Conservation (phyloP, 2,888 invertebrate genomes). For the Chymomyza amoena region DNA sequence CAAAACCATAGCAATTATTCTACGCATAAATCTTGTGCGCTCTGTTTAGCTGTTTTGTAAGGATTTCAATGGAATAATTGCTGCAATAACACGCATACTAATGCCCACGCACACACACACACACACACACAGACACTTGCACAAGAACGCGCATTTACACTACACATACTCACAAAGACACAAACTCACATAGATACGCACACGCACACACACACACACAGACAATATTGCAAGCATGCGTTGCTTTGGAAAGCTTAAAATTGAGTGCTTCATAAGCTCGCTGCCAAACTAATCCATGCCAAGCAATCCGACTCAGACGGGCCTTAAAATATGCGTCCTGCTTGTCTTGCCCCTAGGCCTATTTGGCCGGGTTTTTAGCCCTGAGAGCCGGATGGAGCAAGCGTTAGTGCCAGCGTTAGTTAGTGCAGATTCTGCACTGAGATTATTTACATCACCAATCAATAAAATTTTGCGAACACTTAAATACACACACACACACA, state of each 20-base stretch:
- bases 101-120: conserved; percentile 1
- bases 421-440: conserved; percentile 49
- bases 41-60: conserved; percentile 45
- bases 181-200: not conserved
- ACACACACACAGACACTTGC: not conserved
- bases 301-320: not conserved
- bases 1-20: conserved; percentile 60
- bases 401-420: conserved; percentile 32
- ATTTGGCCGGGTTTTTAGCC: conserved; percentile 1
- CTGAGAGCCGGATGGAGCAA: not conserved
- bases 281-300: not conserved
- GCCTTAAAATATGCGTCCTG: conserved; percentile 56
- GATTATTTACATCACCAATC: conserved; percentile 64
- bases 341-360: conserved; percentile 14
- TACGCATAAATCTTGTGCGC: conserved; percentile 52
- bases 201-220: no score
- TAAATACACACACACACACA: conserved; percentile 20
- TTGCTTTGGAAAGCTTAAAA: not conserved
- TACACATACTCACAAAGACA: no score
- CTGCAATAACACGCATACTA: conserved; percentile 29
- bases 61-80: conserved; percentile 31
- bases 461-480: conserved; percentile 48
- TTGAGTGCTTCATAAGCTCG: conserved; percentile 3
- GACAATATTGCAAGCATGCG: not conserved
- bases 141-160: no score